Evolutionary conservation across 2,797 vertebrate genomes (phyloP), one percentile per base, ranked within the genome.

Genomic region (Anguilla pacifica): DNA sequence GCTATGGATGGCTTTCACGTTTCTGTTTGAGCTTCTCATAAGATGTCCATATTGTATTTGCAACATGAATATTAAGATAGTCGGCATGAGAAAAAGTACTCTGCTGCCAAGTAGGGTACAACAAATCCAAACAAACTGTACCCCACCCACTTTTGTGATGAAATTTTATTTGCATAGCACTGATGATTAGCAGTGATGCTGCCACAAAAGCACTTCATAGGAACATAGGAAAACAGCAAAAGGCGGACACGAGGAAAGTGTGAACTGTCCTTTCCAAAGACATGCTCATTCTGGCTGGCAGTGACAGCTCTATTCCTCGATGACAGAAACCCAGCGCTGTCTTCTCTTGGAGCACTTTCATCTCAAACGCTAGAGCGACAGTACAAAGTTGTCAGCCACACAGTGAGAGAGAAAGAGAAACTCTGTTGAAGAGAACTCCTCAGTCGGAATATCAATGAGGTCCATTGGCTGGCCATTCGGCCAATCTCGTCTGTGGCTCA

Each of bases 151-250:
- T n/a, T 70, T 70, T n/a, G 64, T 28, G 25, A 70, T 70, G 1
- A 70, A 70, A 70, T 70, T 70, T n/a, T 70, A 70, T 70, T 70
- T 70, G 64, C 25, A 70, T 10, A 70, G 64, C 64, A 70, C 19
- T n/a, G 9, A n/a, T 67, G 6, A 53, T 13, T 53, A 22, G 13
- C 13, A 64, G 13, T 1, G 19, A 64, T 59, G 13, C 57, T 59
- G 19, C 57, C 57, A 13, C 13, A 59, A 59, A 59, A 46, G 43
- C 51, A 53, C 11, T 53, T 53, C 11, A 53, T 64, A 19, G 5
- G 17, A 64, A 5, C 17, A 19, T 22, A 19, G 17, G 22, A 61
- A 61, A 64, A 25, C 17, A 22, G 59, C 59, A 59, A 59, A 59
- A 72, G 25, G 9, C 0, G 10, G 3, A 31, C 28, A 31, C 7